Percentiles rank a stretch among this genome's conserved stretches.
phyloP scores from a whole-genome alignment of 2,888 invertebrate species.

The Hypomecis punctinalis region DNA sequence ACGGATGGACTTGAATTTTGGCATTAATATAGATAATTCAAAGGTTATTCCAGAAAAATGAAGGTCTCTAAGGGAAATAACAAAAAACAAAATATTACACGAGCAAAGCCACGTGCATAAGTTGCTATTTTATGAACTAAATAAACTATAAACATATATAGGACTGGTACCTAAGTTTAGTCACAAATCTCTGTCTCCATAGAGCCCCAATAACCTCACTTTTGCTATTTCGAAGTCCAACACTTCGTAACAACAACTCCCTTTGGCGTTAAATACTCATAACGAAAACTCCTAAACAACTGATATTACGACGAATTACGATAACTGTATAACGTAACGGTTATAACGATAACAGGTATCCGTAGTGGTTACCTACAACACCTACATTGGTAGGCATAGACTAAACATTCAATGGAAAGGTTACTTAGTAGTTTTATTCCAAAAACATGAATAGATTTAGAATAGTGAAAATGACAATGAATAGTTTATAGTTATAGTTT shows the following conservation, averaged over 20 bases:
- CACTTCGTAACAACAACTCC: slow-evolving; percentile 21
- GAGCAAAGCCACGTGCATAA: no score
- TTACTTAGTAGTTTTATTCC: no score
- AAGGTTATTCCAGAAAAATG: no score
- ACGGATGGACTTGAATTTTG: no score
- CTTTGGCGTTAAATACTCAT: slow-evolving; percentile 27
- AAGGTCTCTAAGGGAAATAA: no score
- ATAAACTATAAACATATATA: not conserved
- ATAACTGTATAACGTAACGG: slow-evolving; percentile 29
- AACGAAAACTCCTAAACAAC: slow-evolving; percentile 36
- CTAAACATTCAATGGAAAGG: not conserved
- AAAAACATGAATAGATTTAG: no score
- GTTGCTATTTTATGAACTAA: no score
- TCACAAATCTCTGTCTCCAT: not conserved
- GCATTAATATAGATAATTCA: no score
- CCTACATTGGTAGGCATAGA: not conserved
- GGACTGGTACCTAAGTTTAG: not conserved
- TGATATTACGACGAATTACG: slow-evolving; percentile 33
- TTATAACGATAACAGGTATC: slow-evolving; percentile 32
- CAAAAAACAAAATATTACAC: no score
- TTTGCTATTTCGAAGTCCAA: slow-evolving; percentile 14
- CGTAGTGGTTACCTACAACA: slow-evolving; percentile 15
- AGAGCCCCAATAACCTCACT: slow-evolving; percentile 5
- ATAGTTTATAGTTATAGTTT: no score
- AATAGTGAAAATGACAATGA: no score